A percentile compares a stretch with the other conserved stretches of the same genome.
Conservation (phyloP, 2,888 invertebrate species). For the Drosophila peninsularis region DNA sequence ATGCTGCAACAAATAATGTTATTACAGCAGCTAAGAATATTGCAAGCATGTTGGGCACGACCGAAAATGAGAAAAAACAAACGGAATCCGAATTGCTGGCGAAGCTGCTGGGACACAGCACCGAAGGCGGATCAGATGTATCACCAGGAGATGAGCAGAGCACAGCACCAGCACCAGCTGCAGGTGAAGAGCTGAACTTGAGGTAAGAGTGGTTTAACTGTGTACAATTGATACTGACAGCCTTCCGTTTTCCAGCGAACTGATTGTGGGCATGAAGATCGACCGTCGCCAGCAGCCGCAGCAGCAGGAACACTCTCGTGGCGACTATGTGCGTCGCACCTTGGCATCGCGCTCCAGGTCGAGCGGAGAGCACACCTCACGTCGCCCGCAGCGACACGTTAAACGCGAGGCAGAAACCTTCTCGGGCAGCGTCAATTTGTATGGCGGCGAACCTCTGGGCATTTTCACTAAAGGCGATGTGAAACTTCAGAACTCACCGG, state of each 20-base stretch:
- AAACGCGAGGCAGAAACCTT: slow-evolving; percentile 75
- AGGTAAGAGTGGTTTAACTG: slow-evolving; percentile 53
- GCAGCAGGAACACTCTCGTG: slow-evolving; percentile 66
- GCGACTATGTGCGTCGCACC: slow-evolving; percentile 84
- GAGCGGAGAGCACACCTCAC: slow-evolving; percentile 28
- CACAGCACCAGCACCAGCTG: neutral
- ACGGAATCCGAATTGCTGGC: slow-evolving; percentile 91
- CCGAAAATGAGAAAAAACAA: slow-evolving; percentile 87
- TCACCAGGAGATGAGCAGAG: slow-evolving; percentile 2
- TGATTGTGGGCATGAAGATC: slow-evolving; percentile 91
- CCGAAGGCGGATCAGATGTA: slow-evolving; percentile 17
- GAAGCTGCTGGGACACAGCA: slow-evolving; percentile 86
- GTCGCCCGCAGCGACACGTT: slow-evolving; percentile 49
- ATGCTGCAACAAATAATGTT: slow-evolving; percentile 69
- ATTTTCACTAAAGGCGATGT: slow-evolving; percentile 86
- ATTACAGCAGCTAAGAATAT: slow-evolving; percentile 88
- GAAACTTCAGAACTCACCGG: slow-evolving; percentile 62
- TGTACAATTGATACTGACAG: neutral
- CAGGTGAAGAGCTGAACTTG: slow-evolving; percentile 66
- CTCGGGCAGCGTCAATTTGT: slow-evolving; percentile 87
- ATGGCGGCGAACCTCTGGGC: slow-evolving; percentile 87
- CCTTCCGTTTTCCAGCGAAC: slow-evolving; percentile 86
- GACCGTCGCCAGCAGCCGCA: slow-evolving; percentile 85
- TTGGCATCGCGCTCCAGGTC: slow-evolving; percentile 60
- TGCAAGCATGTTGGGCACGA: slow-evolving; percentile 88